Conservation (phyloP, 2,888 invertebrate species). For the Ceramica pisi region DNA sequence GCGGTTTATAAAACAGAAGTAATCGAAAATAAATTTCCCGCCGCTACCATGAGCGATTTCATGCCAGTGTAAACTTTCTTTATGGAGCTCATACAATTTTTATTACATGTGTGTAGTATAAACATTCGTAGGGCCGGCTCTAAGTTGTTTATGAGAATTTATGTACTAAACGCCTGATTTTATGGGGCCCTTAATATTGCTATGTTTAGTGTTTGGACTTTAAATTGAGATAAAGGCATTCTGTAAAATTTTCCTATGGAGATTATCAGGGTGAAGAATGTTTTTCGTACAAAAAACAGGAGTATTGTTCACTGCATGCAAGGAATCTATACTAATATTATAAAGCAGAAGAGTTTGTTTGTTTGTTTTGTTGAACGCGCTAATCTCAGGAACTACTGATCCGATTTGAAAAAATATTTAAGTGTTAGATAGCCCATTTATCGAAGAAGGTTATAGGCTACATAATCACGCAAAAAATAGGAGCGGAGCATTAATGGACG, state of each 20-base stretch:
- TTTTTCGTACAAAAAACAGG: too few relatives aligned
- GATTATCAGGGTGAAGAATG: neutral
- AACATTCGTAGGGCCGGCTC: conserved; percentile 56
- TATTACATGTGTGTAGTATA: conserved; percentile 60
- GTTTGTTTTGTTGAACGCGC: too few relatives aligned
- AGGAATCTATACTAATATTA: too few relatives aligned
- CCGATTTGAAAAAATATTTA: too few relatives aligned
- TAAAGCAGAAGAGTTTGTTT: too few relatives aligned
- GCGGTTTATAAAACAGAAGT: neutral
- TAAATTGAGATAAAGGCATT: conserved; percentile 31
- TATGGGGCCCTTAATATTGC: conserved; percentile 51
- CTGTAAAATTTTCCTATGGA: conserved; percentile 10
- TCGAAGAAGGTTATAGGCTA: too few relatives aligned
- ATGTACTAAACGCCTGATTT: conserved; percentile 59
- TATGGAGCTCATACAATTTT: conserved; percentile 58
- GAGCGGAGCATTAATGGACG: too few relatives aligned
- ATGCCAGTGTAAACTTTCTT: conserved; percentile 46
- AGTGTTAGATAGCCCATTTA: too few relatives aligned
- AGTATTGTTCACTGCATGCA: too few relatives aligned
- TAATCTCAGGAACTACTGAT: too few relatives aligned
- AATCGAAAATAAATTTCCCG: conserved; percentile 44
- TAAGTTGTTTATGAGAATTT: conserved; percentile 67
- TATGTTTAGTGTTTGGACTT: conserved; percentile 43
- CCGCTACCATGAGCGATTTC: conserved; percentile 33
- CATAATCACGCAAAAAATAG: too few relatives aligned